Evolutionary conservation across 2,888 invertebrate species (phyloP).

Genomic region (Proisotoma minuta): DNA sequence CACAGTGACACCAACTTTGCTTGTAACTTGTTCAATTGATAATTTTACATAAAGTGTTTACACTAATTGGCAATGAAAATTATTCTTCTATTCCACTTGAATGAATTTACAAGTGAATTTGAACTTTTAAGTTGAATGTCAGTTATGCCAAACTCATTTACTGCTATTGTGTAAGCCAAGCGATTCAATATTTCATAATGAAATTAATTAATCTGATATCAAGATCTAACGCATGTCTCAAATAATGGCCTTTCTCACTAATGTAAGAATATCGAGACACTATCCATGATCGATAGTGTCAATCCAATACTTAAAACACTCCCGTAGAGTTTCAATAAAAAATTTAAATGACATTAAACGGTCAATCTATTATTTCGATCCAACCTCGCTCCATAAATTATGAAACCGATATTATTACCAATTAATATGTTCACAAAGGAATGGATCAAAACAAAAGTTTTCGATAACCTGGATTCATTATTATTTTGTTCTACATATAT

Average conservation of each 20-base stretch:
- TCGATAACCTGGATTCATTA: background rate
- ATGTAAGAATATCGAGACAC: background rate
- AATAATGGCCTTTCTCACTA: background rate
- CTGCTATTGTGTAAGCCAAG: background rate
- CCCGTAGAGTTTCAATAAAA: background rate
- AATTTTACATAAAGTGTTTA: too few species aligned
- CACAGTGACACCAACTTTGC: background rate
- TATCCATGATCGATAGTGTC: background rate
- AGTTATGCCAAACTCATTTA: background rate
- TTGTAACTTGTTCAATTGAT: too few species aligned
- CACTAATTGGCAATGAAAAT: too few species aligned
- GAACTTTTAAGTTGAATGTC: background rate
- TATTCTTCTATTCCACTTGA: too few species aligned
- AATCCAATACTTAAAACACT: background rate
- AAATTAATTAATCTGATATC: background rate
- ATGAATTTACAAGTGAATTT: too few species aligned
- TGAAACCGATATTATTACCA: background rate
- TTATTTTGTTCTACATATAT: background rate
- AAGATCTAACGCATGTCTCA: background rate
- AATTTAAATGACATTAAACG: background rate
- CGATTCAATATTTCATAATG: background rate
- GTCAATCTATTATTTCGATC: background rate
- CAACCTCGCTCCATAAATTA: background rate
- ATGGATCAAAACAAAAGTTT: background rate
- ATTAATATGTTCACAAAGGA: background rate